These are phyloP conservation scores for Chloromyia formosa DNA, from an alignment of 2,888 invertebrate genomes.

Conservation along the genomic window DNA sequence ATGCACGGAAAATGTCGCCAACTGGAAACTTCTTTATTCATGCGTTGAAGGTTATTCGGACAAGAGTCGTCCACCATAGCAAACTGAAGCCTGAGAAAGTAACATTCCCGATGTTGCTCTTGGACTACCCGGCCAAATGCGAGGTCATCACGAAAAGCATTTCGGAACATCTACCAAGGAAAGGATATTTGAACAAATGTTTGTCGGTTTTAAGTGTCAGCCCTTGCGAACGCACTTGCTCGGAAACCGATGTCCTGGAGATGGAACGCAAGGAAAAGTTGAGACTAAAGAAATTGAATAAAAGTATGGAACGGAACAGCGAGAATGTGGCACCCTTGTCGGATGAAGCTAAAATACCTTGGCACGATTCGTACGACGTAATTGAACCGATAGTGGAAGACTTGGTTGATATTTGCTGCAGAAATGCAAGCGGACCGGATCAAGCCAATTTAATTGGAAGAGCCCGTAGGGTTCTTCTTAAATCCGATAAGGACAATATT, in stretches of 20 bases:
- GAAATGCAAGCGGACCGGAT: background rate
- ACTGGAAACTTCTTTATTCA: conserved; percentile 66
- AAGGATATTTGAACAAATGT: conserved; percentile 39
- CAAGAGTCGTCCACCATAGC: conserved; percentile 24
- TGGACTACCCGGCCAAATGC: conserved; percentile 40
- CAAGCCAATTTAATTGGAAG: conserved; percentile 50
- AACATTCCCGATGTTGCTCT: background rate
- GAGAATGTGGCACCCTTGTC: conserved; percentile 58
- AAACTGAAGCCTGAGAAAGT: conserved; percentile 35
- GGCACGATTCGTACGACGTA: conserved; percentile 54
- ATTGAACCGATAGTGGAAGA: conserved; percentile 54
- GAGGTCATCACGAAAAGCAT: background rate
- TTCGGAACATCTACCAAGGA: background rate
- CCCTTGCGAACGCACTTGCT: conserved; percentile 51
- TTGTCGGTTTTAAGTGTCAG: conserved; percentile 50
- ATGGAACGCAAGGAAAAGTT: conserved; percentile 26
- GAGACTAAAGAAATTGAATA: conserved; percentile 45
- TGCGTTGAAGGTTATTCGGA: conserved; percentile 65
- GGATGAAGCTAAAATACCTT: conserved; percentile 55
- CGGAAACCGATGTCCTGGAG: conserved; percentile 45
- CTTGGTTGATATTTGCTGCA: conserved; percentile 52
- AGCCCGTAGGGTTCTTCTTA: conserved; percentile 57
- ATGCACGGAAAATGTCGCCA: conserved; percentile 59
- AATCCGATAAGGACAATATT: conserved; percentile 57
- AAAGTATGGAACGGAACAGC: background rate